Evolutionary conservation across 2,797 vertebrate species (phyloP), one percentile per base, ranked within the genome.

Genomic region (Craterocephalus amniculus): DNA sequence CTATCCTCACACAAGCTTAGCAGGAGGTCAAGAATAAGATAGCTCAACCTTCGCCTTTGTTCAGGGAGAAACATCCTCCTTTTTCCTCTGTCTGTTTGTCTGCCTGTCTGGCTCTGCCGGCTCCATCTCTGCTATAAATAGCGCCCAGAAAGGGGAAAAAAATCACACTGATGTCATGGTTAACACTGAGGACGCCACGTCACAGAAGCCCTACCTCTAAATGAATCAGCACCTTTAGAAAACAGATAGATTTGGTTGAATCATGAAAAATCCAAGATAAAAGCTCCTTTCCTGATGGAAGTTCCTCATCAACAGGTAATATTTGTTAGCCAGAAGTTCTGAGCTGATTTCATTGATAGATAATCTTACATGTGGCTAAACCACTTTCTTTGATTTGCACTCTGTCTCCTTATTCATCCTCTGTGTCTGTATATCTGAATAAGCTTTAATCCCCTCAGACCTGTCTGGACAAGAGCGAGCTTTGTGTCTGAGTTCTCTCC

Each of bases 81-180:
- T 70, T 63, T 70, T 63, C 43, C 52, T 58, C 75, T 67, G 75
- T 69, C 79, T 34, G 32, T 34, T 34, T 34, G 32, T 83, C 76
- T 74, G 73, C 65, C 70, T 85, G 83, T 76, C 87, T 88, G 69
- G 60, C 56, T 85, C 78, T 78, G 76, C 77, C 24, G 69, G 34
- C 73, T 80, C 66, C 76, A 75, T 65, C 79, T 83, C 58, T 59
- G 83, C 90, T 93, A 93, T 91, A 89, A 88, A 91, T 92, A 93
- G 91, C 79, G 72, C 54, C 6, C 18, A 59, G 34, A 20, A 35
- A 54, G 18, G 27, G 45, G 74, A 54, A 56, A 60, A 55, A 65
- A 40, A 49, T 29, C 26, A 29, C 60, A 29, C 62, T 22, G 34
- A 70, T 43, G 75, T 70, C 61, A 76, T 72, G 66, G 76, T 77